Base-by-base conservation (phyloP, 2,797 vertebrate genomes). In the Astyanax mexicanus region DNA sequence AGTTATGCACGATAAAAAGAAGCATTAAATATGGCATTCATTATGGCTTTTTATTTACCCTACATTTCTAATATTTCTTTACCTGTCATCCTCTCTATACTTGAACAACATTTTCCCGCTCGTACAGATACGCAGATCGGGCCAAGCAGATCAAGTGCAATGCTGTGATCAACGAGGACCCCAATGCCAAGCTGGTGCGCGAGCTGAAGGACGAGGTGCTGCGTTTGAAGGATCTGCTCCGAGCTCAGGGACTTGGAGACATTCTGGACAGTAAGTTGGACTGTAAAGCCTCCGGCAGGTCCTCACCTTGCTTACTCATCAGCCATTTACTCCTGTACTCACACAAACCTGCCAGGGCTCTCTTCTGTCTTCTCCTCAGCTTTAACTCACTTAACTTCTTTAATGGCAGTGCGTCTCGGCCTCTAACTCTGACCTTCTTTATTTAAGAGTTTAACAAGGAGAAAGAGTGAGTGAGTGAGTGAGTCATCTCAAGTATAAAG, bases 121-220 rank as follows among this genome's bases (percentile, higher is more conserved):
- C 84, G 29, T 32, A 8, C 87, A 99, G 98, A 35, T 99, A 99
- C 0, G 98, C 98, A 0, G 98, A 99, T 84, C 94, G 98, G 55
- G 98, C 98, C 55, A 99, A 99, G 83, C 97, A 98, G 85, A 99
- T 99, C 82, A 99, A 99, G 81, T 99, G 98, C 89, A 99, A 99
- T 66, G 98, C 98, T 27, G 94, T 99, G 83, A 99, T 99, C 91
- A 99, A 99, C 32, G 98, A 99, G 52, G 98, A 99, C 88, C 98
- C 98, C 84, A 99, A 99, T 32, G 95, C 95, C 86, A 99, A 97
- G 83, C 88, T 99, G 88, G 97, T 99, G 88, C 93, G 98, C 27
- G 98, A 99, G 42, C 90, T 99, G 77, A 99, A 99, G 88, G 98
- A 99, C 74, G 98, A 99, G 90, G 98, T 99, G 60, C 89, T 95